These are phyloP conservation scores for Astatoreochromis straeleni DNA, from an alignment of 2,113 vertebrate genomes.

Conservation along the genomic window DNA sequence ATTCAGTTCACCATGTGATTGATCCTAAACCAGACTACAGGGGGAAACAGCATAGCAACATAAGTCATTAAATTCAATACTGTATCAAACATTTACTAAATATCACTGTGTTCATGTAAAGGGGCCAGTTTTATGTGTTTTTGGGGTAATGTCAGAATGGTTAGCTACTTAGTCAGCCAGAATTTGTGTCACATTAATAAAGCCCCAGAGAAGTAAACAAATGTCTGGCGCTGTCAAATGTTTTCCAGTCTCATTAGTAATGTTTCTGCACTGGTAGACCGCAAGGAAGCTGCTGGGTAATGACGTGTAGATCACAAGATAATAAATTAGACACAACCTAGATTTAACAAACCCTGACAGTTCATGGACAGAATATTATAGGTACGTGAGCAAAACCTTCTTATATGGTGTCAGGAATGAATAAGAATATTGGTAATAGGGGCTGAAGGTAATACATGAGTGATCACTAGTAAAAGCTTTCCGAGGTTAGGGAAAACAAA, in stretches of 20 bases:
- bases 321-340: conserved; percentile 51
- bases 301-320: conserved; percentile 46
- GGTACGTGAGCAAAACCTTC: not conserved
- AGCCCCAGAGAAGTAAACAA: conserved; percentile 56
- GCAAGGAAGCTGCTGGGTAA: conserved; percentile 46
- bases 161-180: conserved; percentile 53
- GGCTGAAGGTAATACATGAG: not conserved
- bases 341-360: conserved; percentile 39
- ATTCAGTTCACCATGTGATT: not conserved
- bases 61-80: not conserved
- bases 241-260: conserved; percentile 51
- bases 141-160: conserved; percentile 29
- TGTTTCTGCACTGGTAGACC: conserved; percentile 32
- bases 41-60: not conserved
- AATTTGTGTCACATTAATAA: conserved; percentile 38
- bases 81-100: not conserved
- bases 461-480: not conserved
- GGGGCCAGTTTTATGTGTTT: not conserved
- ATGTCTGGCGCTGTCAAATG: too few species aligned
- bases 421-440: not conserved
- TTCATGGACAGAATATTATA: conserved; percentile 26
- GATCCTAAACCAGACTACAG: not conserved
- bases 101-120: not conserved
- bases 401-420: not conserved
- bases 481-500: not conserved